Conservation (phyloP, 2,113 vertebrate species). For the Paramisgurnus dabryanus region DNA sequence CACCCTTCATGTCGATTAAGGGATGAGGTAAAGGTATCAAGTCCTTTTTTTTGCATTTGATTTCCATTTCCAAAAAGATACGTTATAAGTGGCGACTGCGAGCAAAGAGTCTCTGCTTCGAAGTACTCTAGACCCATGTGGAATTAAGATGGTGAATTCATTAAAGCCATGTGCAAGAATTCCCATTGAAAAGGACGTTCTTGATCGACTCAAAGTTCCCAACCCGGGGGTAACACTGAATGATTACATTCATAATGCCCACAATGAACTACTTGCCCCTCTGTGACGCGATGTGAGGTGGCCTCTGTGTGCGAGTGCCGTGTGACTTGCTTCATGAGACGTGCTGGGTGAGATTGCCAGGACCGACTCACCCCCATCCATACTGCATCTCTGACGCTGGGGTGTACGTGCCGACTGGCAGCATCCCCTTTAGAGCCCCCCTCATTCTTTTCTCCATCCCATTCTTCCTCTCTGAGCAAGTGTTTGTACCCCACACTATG, state of each 20-base stretch:
- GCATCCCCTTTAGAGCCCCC: constrained; percentile 59
- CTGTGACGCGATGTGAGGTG: constrained; percentile 59
- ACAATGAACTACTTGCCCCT: constrained; percentile 60
- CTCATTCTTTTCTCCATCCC: constrained; percentile 9
- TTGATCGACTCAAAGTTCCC: constrained; percentile 57
- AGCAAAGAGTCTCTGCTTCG: neutral
- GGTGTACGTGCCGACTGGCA: constrained; percentile 72
- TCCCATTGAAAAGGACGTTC: constrained; percentile 41
- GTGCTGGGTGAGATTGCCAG: constrained; percentile 41
- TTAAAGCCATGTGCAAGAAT: constrained; percentile 24
- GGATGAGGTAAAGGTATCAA: neutral
- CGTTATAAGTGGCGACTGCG: neutral
- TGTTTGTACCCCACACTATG: constrained; percentile 37
- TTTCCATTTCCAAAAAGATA: constrained; percentile 1
- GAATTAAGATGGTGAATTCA: constrained; percentile 11
- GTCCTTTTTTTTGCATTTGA: neutral
- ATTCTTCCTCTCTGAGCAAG: constrained; percentile 38
- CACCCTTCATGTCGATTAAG: neutral
- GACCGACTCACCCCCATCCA: neutral
- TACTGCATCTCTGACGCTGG: constrained; percentile 10
- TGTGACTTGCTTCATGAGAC: constrained; percentile 54
- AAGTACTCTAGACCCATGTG: constrained; percentile 10
- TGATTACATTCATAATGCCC: constrained; percentile 67
- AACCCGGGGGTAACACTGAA: constrained; percentile 58
- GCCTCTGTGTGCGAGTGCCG: constrained; percentile 51